These are phyloP conservation scores for Caenorhabditis sulstoni DNA, from an alignment of 2,888 invertebrate species.

Conservation along the genomic window DNA sequence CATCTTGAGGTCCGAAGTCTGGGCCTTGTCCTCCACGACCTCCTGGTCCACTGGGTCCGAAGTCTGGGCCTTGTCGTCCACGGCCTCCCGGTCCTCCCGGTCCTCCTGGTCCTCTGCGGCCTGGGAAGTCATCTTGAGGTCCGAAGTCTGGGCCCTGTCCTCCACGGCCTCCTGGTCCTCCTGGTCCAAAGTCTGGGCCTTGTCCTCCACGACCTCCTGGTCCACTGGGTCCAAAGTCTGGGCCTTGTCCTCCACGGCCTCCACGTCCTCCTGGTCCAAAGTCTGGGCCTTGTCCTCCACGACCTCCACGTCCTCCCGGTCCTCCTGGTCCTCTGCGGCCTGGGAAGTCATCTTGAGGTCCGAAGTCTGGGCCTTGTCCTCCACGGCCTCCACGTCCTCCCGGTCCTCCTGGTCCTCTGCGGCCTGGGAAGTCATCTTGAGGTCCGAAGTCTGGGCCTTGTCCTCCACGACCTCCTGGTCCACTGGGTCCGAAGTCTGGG, in stretches of 20 bases:
- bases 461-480: conserved; percentile 36
- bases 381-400: conserved; percentile 5
- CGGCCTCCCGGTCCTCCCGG: conserved; percentile 8
- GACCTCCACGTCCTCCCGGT: conserved; percentile 7
- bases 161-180: conserved; percentile 17
- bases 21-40: conserved; percentile 6
- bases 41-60: background rate
- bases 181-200: background rate
- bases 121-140: no score
- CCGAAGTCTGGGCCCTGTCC: background rate
- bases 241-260: background rate
- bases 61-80: conserved; percentile 13
- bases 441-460: background rate
- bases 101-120: conserved; percentile 14
- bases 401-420: conserved; percentile 9
- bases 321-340: conserved; percentile 18
- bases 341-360: no score
- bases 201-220: conserved; percentile 9
- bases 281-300: conserved; percentile 8
- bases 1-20: no score
- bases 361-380: conserved; percentile 12
- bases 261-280: conserved; percentile 3
- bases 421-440: no score
- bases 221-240: background rate
- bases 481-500: conserved; percentile 29